Evolutionary conservation across 2,888 invertebrate genomes (phyloP).

Genomic region (Protonemura montana): DNA sequence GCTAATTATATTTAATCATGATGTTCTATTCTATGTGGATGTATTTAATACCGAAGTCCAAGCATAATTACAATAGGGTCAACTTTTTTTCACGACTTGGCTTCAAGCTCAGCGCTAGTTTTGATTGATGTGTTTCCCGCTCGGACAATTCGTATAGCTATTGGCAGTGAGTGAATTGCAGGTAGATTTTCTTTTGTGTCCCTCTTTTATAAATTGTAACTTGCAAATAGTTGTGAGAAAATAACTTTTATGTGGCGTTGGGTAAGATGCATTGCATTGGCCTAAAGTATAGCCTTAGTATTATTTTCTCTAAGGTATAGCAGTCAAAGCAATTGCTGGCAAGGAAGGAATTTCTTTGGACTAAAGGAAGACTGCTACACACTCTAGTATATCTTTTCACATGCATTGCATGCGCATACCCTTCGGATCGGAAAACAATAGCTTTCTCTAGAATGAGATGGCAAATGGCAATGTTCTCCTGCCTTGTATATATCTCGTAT

Average conservation of each 20-base stretch:
- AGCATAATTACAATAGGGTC: not conserved
- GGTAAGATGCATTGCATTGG: not conserved
- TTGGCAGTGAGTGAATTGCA: not conserved
- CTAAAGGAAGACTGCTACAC: constrained; percentile 29
- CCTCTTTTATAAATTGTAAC: not conserved
- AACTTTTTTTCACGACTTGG: not conserved
- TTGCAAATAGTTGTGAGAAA: not conserved
- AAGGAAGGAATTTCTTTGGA: constrained; percentile 42
- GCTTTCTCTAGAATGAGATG: constrained; percentile 30
- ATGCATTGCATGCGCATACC: constrained; percentile 24
- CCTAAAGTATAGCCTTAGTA: no score
- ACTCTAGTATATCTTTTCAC: constrained; percentile 34
- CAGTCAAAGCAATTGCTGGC: constrained; percentile 43
- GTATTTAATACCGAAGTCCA: not conserved
- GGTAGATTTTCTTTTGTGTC: not conserved
- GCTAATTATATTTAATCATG: constrained; percentile 35
- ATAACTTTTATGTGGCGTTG: not conserved
- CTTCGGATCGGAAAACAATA: constrained; percentile 44
- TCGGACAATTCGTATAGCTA: not conserved
- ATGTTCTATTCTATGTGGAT: constrained; percentile 7
- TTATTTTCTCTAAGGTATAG: no score
- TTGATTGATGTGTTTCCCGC: not conserved
- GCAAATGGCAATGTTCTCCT: not conserved
- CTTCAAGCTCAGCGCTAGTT: not conserved
- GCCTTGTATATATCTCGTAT: constrained; percentile 32